Percentiles rank a stretch among this genome's conserved stretches.
These are phyloP conservation scores for Hirudinaria manillensis DNA, from an alignment of 2,888 invertebrate genomes.

Conservation along the genomic window DNA sequence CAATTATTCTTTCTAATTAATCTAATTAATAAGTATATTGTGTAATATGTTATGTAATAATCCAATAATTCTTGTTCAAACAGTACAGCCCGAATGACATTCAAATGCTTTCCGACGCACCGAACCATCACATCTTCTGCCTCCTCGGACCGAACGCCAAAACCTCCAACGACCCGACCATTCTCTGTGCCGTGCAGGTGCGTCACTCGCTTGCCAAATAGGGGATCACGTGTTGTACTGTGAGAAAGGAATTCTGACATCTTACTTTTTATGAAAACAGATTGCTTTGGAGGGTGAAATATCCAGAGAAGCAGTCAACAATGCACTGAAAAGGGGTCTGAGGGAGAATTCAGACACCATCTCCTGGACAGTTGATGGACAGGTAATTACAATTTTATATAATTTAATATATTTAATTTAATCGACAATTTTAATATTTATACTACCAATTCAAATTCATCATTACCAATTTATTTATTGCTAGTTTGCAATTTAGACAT, in stretches of 20 bases:
- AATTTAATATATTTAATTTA: background rate
- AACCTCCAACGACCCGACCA: slow-evolving; percentile 68
- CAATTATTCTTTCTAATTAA: background rate
- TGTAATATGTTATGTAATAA: too few relatives aligned
- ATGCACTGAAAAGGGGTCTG: slow-evolving; percentile 76
- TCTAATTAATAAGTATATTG: background rate
- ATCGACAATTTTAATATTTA: too few relatives aligned
- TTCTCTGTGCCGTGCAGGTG: slow-evolving; percentile 82
- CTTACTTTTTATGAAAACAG: slow-evolving; percentile 57
- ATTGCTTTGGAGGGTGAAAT: slow-evolving; percentile 65
- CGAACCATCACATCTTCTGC: slow-evolving; percentile 93
- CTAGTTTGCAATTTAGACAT: too few relatives aligned
- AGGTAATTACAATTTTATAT: slow-evolving; percentile 54
- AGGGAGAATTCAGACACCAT: slow-evolving; percentile 92
- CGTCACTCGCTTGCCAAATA: background rate
- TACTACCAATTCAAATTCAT: too few relatives aligned
- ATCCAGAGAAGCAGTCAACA: slow-evolving; percentile 65
- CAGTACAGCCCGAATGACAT: slow-evolving; percentile 96
- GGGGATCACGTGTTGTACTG: background rate
- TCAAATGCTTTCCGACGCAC: slow-evolving; percentile 95
- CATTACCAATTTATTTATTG: too few relatives aligned
- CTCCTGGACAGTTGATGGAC: slow-evolving; percentile 96
- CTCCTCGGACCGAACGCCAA: slow-evolving; percentile 72
- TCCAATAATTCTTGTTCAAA: slow-evolving; percentile 62
- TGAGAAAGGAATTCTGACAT: too few relatives aligned